Percentiles rank a stretch among this genome's conserved stretches.
Conservation (phyloP, 2,113 vertebrate genomes). For the Sebastes schlegelii region DNA sequence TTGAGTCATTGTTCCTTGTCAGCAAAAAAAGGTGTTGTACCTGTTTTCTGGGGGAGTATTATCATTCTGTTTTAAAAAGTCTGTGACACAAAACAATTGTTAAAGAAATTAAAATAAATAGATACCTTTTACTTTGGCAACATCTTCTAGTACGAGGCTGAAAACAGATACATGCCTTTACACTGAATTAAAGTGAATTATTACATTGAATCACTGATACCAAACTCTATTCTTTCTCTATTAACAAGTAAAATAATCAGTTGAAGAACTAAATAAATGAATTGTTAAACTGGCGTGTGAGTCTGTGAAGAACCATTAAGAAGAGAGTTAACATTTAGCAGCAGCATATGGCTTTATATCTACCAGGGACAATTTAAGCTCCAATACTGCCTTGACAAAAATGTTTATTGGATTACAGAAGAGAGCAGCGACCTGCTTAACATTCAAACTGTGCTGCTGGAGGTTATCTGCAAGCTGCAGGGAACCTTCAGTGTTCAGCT, state of each 20-base stretch:
- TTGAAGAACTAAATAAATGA: neutral
- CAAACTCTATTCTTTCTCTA: neutral
- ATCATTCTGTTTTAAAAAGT: neutral
- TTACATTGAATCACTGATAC: neutral
- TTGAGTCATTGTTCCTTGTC: neutral
- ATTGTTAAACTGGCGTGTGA: neutral
- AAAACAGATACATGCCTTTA: neutral
- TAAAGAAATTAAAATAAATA: too few relatives aligned
- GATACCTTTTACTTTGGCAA: neutral
- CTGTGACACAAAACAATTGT: neutral
- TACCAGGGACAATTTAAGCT: slow-evolving; percentile 16
- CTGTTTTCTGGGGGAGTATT: neutral
- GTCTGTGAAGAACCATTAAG: neutral
- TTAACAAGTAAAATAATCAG: neutral
- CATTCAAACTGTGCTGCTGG: slow-evolving; percentile 18
- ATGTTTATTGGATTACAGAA: slow-evolving; percentile 21
- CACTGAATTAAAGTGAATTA: neutral
- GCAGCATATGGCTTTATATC: slow-evolving; percentile 7
- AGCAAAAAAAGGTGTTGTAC: neutral
- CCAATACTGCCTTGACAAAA: slow-evolving; percentile 2
- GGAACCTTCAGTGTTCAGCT: neutral
- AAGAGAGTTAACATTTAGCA: neutral
- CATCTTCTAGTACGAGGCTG: neutral
- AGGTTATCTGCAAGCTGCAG: slow-evolving; percentile 13
- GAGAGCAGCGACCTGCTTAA: slow-evolving; percentile 17